Base-by-base conservation (phyloP, 2,113 vertebrate genomes). In the Nymphicus hollandicus region DNA sequence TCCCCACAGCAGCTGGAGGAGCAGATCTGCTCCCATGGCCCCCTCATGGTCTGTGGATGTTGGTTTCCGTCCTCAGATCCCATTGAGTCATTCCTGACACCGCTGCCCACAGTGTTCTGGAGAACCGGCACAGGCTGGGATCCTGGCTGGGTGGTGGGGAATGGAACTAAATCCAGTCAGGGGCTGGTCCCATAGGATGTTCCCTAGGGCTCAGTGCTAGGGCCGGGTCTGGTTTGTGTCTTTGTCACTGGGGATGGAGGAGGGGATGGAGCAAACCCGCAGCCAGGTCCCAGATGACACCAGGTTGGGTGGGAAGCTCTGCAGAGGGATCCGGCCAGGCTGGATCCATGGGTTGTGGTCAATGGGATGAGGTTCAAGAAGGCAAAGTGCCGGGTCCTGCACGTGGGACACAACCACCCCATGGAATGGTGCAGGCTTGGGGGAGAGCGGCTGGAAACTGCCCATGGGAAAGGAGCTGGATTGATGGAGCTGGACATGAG, bases 111-210 rank as follows among this genome's bases (percentile, higher is more conserved):
- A 58, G 55, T 4, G 2, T 65, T 65, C 19, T 2, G 61, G 39
- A 13, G 39, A 35, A 2, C 15, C 2, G 9, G 25, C 31, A 4
- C 55, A 58, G 55, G 55, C 33, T n/a, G 56, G 20, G 15, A 23
- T 58, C 56, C 20, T n/a, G 56, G 55, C 55, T n/a, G 19, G 12
- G 55, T 2, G 3, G 31, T 8, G 11, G 60, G 11, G 76, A 11
- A 10, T 1, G 47, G 47, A 13, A 18, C 16, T 3, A 1, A 4
- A 16, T 28, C 17, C 47, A 0, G 23, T 1, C 2, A 4, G 43
- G 55, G 31, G 12, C 55, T n/a, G 55, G 55, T 56, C 33, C 33
- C 55, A 4, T 20, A 14, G 33, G 55, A 4, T 14, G 33, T n/a
- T 56, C 33, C 55, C 33, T 20, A 56, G 55, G 20, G 19, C 55